Evolutionary conservation across 2,888 invertebrate genomes (phyloP), one percentile per base, ranked within the genome.

Genomic region (Drosophila yooni): DNA sequence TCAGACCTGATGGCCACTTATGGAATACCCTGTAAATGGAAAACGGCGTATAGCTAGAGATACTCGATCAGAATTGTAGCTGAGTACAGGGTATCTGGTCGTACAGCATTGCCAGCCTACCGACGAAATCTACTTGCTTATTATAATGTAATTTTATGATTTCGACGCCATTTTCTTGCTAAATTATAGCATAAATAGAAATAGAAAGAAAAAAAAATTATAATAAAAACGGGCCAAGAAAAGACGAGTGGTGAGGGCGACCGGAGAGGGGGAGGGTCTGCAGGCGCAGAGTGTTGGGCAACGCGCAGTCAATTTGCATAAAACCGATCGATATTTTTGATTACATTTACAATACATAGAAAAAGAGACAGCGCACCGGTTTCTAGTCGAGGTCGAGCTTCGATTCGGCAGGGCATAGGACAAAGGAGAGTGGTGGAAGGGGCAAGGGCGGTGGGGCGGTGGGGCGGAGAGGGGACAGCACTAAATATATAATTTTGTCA

Each of bases 281-380:
- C 18, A 3, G 13, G 51, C n/a, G 5, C 18, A n/a, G 76, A 73
- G 78, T 73, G 69, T 65, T 65, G 69, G 71, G 58, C 68, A 65
- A 81, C 81, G 81, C 88, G 85, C 90, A 91, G 91, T 92, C 91
- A 92, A 92, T 92, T 92, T 92, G 92, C 91, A 92, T 92, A 92
- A 92, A 92, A 86, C 91, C 92, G 91, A 92, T 92, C 92, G 92
- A 92, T 92, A 92, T 90, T 92, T 91, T 86, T 91, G 85, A 83
- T 81, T 76, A 79, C 85, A 85, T 81, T 83, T 82, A 90, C 88
- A 87, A 90, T 90, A 90, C 87, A 81, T 78, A 83, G 88, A 89
- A 83, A 86, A 75, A 75, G 71, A 83, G 79, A 85, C 71, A 76
- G 66, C 70, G 73, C 73, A 83, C 72, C 80, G 80, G 83, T 82